Evolutionary conservation across 2,888 invertebrate genomes (phyloP), one percentile per base, ranked within the genome.

Genomic region (Drosophila colorata): DNA sequence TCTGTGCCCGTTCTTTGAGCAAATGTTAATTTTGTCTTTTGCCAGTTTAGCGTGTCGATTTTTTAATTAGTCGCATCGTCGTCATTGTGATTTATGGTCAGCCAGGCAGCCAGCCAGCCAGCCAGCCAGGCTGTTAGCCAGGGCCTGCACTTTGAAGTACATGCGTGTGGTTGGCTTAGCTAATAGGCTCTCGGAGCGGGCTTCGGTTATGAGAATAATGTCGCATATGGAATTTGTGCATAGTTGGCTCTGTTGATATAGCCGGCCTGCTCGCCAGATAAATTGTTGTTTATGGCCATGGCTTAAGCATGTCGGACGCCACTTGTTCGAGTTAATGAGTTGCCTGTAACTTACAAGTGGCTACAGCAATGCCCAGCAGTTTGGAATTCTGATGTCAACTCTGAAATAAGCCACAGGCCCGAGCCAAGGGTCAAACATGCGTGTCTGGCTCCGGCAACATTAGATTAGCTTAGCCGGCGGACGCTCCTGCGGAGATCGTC

Each of bases 1-100:
- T n/a, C n/a, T n/a, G n/a, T n/a, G 14, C 20, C 41, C 5, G 25
- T 35, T 28, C 41, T 37, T 43, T 25, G 57, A 69, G 82, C 74
- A 74, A 86, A 88, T 88, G 85, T 88, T 87, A 88, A 85, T 86
- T 88, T 78, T 69, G 87, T 74, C 88, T 87, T 75, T 80, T 78
- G 89, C 87, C 87, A 85, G 89, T 85, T 86, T 81, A 87, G 86
- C 89, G 86, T 86, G 86, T 85, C 89, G 89, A 86, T 86, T 86
- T 86, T 86, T 86, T 86, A 86, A 86, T 86, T 86, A 86, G 89
- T 87, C 89, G 80, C 87, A 81, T 81, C 85, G 81, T 84, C 80
- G 86, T 88, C 87, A 71, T 71, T 77, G 85, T 86, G 86, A 86
- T 86, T 86, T 86, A 86, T 86, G 85, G 76, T 35, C 80, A 59